Percentiles rank a stretch among this genome's conserved stretches.
These are phyloP conservation scores for Diplazon laetatorius DNA, from an alignment of 2,888 invertebrate species.

Conservation along the genomic window DNA sequence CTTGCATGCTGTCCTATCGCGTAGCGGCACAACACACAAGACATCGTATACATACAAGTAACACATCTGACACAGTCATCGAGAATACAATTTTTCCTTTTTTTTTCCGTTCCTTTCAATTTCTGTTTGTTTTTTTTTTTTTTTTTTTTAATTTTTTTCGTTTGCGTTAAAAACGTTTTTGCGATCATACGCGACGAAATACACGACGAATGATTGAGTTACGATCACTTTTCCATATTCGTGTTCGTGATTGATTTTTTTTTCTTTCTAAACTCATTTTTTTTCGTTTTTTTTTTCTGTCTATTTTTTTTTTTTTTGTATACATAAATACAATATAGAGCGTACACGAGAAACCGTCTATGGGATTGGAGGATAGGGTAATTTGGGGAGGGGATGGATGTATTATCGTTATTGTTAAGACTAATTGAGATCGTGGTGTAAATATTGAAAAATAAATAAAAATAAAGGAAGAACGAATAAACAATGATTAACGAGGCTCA, in stretches of 20 bases:
- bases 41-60: conserved; percentile 78
- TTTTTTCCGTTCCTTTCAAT: no score
- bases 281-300: background rate
- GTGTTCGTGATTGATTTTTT: background rate
- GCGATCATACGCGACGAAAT: conserved; percentile 3
- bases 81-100: conserved; percentile 42
- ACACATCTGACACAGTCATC: conserved; percentile 56
- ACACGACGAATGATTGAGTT: no score
- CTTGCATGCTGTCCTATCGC: conserved; percentile 82
- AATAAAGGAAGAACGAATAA: no score
- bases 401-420: background rate
- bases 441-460: no score
- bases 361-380: conserved; percentile 27
- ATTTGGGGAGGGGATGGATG: conserved; percentile 5
- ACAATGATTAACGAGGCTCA: conserved; percentile 84
- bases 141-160: background rate
- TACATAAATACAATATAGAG: conserved; percentile 48
- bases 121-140: background rate
- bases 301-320: conserved; percentile 1
- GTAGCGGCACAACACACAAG: conserved; percentile 82
- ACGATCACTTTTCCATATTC: background rate
- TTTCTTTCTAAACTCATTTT: background rate
- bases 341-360: conserved; percentile 55
- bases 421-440: no score
- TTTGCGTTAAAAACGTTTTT: background rate